Evolutionary conservation across 2,113 vertebrate genomes (phyloP).

Genomic region (Hippopotamus amphibius): DNA sequence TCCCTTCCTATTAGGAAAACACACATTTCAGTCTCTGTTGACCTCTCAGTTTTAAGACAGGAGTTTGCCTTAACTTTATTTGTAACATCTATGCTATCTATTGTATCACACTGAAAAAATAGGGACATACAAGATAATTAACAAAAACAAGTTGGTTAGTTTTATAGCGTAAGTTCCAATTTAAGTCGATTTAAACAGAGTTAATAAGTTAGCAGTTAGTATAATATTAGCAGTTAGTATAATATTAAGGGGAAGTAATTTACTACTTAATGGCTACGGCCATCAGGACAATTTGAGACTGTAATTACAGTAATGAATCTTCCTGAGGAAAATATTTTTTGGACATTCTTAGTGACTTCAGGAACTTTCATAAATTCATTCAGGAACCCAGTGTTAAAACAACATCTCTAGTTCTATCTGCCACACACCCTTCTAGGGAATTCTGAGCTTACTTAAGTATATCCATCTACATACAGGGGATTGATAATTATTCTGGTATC

Average conservation of each 20-base stretch:
- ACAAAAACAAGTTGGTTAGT: slow-evolving; percentile 14
- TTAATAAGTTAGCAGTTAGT: slow-evolving; percentile 6
- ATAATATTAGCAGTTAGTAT: neutral
- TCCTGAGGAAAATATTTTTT: slow-evolving; percentile 21
- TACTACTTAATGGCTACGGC: neutral
- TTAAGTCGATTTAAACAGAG: slow-evolving; percentile 2
- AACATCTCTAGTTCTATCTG: neutral
- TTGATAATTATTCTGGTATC: slow-evolving; percentile 20
- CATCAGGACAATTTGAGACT: neutral
- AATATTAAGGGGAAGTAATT: neutral
- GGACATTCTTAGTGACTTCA: neutral
- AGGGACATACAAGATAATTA: neutral
- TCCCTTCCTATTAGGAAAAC: slow-evolving; percentile 16
- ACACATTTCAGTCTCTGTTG: neutral
- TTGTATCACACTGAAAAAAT: neutral
- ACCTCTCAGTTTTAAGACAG: neutral
- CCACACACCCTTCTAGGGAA: neutral
- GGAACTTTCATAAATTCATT: neutral
- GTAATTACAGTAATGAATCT: neutral
- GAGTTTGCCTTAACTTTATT: slow-evolving; percentile 7
- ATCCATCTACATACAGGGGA: neutral
- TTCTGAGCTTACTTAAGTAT: slow-evolving; percentile 11
- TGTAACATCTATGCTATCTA: slow-evolving; percentile 7
- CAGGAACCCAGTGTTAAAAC: neutral
- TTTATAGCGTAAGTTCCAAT: neutral